Conservation (phyloP, 2,888 invertebrate species). For the Eupeodes latifasciatus region DNA sequence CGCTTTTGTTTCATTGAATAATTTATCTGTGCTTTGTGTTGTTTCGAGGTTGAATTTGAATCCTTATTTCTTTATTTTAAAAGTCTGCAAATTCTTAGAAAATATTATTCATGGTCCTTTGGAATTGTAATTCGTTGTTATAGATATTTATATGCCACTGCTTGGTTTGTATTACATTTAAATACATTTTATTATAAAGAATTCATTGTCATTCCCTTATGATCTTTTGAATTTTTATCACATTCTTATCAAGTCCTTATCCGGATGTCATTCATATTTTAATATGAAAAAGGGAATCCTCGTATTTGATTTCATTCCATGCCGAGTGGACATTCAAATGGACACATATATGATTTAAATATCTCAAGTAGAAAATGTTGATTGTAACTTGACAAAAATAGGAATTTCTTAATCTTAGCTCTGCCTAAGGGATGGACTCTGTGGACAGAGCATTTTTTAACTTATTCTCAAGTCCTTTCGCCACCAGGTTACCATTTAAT, state of each 20-base stretch:
- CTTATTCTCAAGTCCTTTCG: conserved; percentile 28
- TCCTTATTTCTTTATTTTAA: not conserved
- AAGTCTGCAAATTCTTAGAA: conserved; percentile 8
- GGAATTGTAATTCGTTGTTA: conserved; percentile 44
- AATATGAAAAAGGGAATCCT: conserved; percentile 25
- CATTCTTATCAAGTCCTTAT: conserved; percentile 59
- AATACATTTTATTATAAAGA: conserved; percentile 57
- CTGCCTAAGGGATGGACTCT: conserved; percentile 47
- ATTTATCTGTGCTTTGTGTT: conserved; percentile 66
- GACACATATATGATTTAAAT: conserved; percentile 73
- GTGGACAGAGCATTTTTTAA: conserved; percentile 11
- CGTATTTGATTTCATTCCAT: conserved; percentile 23
- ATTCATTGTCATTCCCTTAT: conserved; percentile 61
- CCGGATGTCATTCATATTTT: conserved; percentile 50
- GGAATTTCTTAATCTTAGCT: conserved; percentile 70
- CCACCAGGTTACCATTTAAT: conserved; percentile 51
- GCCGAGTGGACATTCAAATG: conserved; percentile 70
- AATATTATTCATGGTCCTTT: conserved; percentile 70
- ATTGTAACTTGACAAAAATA: conserved; percentile 42
- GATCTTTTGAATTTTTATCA: conserved; percentile 63
- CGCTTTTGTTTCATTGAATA: conserved; percentile 75
- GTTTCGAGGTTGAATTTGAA: conserved; percentile 30
- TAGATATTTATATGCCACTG: conserved; percentile 21
- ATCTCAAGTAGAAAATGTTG: conserved; percentile 55
- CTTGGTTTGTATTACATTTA: conserved; percentile 46